Evolutionary conservation across 2,113 vertebrate genomes (phyloP).

Genomic region (Sapajus apella): DNA sequence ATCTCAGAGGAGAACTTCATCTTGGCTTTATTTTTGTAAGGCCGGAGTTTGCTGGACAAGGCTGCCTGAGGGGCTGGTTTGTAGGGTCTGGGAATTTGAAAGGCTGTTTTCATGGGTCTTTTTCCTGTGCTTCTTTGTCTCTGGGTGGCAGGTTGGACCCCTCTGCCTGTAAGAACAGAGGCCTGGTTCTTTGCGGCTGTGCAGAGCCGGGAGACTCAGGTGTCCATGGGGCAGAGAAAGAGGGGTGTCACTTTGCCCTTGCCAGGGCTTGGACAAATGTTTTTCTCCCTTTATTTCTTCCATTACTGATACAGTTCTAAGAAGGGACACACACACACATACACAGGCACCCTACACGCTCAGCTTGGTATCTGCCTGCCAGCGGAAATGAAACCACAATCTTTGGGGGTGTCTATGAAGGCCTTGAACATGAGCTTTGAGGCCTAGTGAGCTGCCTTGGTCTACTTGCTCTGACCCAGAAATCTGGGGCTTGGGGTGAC

Average conservation of each 20-base stretch:
- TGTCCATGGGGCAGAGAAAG: background rate
- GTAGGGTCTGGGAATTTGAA: background rate
- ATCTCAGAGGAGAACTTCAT: background rate
- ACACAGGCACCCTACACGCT: background rate
- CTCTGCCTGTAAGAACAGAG: background rate
- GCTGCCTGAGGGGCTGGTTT: background rate
- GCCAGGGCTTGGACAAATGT: constrained; percentile 15
- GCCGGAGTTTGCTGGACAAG: background rate
- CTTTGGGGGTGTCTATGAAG: constrained; percentile 48
- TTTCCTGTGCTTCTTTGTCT: background rate
- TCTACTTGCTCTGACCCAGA: background rate
- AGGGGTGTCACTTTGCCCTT: background rate
- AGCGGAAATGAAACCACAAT: constrained; percentile 78
- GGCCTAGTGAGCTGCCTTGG: background rate
- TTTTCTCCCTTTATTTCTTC: constrained; percentile 32
- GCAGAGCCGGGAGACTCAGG: background rate
- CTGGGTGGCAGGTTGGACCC: background rate
- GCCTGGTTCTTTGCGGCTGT: background rate
- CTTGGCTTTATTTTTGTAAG: background rate
- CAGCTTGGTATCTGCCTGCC: constrained; percentile 55
- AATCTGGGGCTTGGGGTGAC: background rate
- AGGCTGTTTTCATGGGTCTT: background rate
- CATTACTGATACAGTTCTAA: constrained; percentile 5
- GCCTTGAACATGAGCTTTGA: background rate
- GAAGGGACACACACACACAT: background rate